Base-by-base conservation (phyloP, 2,113 vertebrate genomes). In the Solea senegalensis region DNA sequence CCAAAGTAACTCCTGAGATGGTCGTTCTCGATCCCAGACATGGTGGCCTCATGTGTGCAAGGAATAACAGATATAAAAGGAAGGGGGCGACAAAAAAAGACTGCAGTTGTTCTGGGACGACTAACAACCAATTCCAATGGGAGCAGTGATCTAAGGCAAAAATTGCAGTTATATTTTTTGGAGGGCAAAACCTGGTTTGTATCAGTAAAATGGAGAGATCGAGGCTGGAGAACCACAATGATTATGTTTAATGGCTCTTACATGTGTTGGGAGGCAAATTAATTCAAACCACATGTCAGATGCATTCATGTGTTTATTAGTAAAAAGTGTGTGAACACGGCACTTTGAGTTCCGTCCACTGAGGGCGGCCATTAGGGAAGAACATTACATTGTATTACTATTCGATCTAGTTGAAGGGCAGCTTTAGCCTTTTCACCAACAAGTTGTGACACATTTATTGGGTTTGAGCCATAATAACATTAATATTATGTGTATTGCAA, bases 271-370 rank as follows among this genome's bases (percentile, higher is more conserved):
- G 66, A 87, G 78, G 72, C 69, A 78, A 86, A 88, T 90, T 88
- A 74, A 90, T 90, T 80, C 71, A 87, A 84, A 70, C 63, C 90
- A 88, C 66, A 89, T 90, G 90, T 76, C 80, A 84, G 72, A 88
- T 67, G 49, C 53, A 67, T 72, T 52, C 59, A 66, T 72, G 75
- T 88, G 89, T 89, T 90, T 89, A 89, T 90, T 87, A 91, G 81
- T 11, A 45, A 85, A 56, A 53, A 28, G 43, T 59, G 69, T 79
- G 75, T 74, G 75, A 86, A 77, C 53, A 58, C 15, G 50, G 54
- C 8, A 13, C 46, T 65, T 65, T 75, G 62, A 71, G 77, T 57
- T 67, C 55, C 46, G 55, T 65, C 66, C 76, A 78, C 44, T 40
- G 54, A 83, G 71, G 62, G 43, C 13, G 27, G 71, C 55, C 73